These are phyloP conservation scores for Stigmatopora argus DNA, from an alignment of 2,113 vertebrate genomes.

Conservation along the genomic window DNA sequence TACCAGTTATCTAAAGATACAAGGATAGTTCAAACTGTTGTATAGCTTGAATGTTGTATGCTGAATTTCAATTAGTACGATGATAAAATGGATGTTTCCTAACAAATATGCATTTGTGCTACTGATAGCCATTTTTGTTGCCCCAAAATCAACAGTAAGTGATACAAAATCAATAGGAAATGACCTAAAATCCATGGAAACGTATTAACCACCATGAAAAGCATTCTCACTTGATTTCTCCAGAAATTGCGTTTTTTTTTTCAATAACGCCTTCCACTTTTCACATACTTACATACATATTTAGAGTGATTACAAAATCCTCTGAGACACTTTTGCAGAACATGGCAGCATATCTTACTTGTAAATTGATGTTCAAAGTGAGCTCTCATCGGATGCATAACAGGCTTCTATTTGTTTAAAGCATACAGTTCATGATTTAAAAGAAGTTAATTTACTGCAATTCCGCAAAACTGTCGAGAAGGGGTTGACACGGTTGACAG, in stretches of 20 bases:
- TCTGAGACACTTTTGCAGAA: constrained; percentile 1
- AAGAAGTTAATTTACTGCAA: constrained; percentile 16
- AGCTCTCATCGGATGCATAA: constrained; percentile 16
- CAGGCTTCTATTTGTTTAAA: constrained; percentile 5
- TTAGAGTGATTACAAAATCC: constrained; percentile 19
- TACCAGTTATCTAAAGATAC: constrained; percentile 12
- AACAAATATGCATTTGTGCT: no score
- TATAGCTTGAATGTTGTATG: not conserved
- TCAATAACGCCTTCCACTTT: not conserved
- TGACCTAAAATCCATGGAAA: no score
- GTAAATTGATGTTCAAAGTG: constrained; percentile 16
- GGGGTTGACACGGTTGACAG: constrained; percentile 16
- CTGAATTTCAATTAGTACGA: not conserved
- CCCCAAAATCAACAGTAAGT: no score
- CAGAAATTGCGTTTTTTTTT: not conserved
- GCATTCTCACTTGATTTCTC: not conserved
- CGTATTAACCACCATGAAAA: no score
- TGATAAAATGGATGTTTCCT: not conserved
- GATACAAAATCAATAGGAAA: no score
- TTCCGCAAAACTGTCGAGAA: constrained; percentile 22
- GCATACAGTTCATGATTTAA: not conserved
- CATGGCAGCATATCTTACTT: not conserved
- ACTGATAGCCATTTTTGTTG: no score
- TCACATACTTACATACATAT: not conserved
- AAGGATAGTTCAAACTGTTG: not conserved